These are phyloP conservation scores for Rhinolophus sinicus DNA, from an alignment of 2,113 vertebrate genomes.

Conservation along the genomic window DNA sequence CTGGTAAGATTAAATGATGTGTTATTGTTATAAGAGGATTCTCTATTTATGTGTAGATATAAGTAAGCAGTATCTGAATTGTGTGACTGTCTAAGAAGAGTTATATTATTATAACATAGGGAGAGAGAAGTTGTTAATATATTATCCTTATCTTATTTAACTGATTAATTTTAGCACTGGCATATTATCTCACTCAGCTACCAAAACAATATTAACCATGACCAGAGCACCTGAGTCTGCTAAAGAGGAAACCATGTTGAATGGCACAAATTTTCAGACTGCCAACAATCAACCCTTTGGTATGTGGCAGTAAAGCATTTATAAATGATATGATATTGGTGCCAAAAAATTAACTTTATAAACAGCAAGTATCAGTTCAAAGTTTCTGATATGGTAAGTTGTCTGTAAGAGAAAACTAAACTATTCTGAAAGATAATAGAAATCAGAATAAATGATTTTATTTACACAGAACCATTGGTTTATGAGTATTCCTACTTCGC, in stretches of 20 bases:
- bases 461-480: neutral
- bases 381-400: neutral
- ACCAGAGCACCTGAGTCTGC: neutral
- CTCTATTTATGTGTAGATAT: neutral
- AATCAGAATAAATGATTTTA: neutral
- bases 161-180: neutral
- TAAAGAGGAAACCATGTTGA: neutral
- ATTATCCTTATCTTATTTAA: neutral
- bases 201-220: neutral
- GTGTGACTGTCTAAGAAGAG: neutral
- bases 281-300: neutral
- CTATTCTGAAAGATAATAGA: neutral
- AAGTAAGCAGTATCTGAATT: neutral
- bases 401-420: neutral
- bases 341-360: neutral
- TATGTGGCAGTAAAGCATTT: neutral
- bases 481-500: neutral
- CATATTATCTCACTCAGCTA: neutral
- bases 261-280: neutral
- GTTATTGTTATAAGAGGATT: neutral
- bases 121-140: neutral
- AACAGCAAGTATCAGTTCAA: neutral
- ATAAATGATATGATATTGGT: neutral
- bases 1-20: neutral
- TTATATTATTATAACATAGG: neutral